Evolutionary conservation across 2,113 vertebrate species (phyloP), one percentile per base, ranked within the genome.

Genomic region (Grus americana): DNA sequence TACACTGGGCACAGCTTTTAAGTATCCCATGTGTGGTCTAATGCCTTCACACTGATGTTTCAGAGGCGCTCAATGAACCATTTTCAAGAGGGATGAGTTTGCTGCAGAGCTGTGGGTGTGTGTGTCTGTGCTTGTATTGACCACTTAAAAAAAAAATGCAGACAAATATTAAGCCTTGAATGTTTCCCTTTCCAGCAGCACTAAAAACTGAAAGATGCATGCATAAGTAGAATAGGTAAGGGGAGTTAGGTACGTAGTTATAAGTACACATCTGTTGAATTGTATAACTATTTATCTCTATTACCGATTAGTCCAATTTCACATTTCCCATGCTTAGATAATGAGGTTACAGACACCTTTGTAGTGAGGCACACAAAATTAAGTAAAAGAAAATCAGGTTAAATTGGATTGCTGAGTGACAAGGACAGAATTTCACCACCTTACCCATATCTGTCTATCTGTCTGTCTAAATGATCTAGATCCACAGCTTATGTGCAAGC

Each of bases 301-400:
- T 93, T 80, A 88, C 44, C 6, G 10, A 59, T 88, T 72, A 94
- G 65, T 75, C 52, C 23, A 70, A 68, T 91, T 93, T 92, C 82
- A 71, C 59, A 54, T 94, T 94, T 94, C 22, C 72, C 34, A 15
- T 68, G 50, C 72, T 92, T 93, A 78, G 63, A 40, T 84, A 93
- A 88, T 63, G 40, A 95, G 47, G 68, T 93, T 81, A 79, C 74
- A 86, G 59, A 88, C 59, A 95, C 42, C 42, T 93, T 90, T 93
- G 61, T 88, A 84, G 52, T 59, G 86, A 95, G 0, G 10, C 57
- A 75, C 32, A 63, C 47, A 89, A 75, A 95, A 94, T 85, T 84
- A 92, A 80, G 90, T 46, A 74, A 55, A 80, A 85, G 26, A 92
- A 93, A 95, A 95, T 76, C 19, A 80, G 47, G 23, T 88, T 86